Evolutionary conservation across 2,888 invertebrate species (phyloP).

Genomic region (Ochropacha duplaris): DNA sequence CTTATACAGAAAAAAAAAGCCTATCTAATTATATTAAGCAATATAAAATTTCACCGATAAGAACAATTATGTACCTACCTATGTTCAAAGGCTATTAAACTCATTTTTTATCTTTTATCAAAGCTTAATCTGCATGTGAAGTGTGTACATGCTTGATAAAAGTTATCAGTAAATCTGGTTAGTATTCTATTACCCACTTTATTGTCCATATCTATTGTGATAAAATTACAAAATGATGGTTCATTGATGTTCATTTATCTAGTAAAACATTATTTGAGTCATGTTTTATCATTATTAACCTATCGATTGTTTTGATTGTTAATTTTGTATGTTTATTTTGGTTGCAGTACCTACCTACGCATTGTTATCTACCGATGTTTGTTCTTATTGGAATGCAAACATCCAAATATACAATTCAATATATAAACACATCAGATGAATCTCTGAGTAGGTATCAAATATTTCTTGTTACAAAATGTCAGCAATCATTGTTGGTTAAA

Average conservation of each 20-base stretch:
- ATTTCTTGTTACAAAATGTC: slow-evolving; percentile 47
- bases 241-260: slow-evolving; percentile 61
- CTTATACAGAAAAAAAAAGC: too few species aligned
- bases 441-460: slow-evolving; percentile 32
- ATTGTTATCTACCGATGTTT: slow-evolving; percentile 59
- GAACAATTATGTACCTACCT: slow-evolving; percentile 29
- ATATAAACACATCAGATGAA: slow-evolving; percentile 46
- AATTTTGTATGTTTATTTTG: slow-evolving; percentile 61
- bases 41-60: slow-evolving; percentile 27
- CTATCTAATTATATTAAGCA: too few species aligned
- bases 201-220: slow-evolving; percentile 52
- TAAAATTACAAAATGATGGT: slow-evolving; percentile 46
- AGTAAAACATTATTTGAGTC: slow-evolving; percentile 44
- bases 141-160: slow-evolving; percentile 63
- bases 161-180: slow-evolving; percentile 68
- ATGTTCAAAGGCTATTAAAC: slow-evolving; percentile 69
- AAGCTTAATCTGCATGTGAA: slow-evolving; percentile 57
- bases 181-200: slow-evolving; percentile 43
- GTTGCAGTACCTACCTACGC: too few species aligned
- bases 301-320: slow-evolving; percentile 59
- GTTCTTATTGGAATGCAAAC: slow-evolving; percentile 60
- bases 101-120: slow-evolving; percentile 69
- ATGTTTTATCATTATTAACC: slow-evolving; percentile 36
- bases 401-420: slow-evolving; percentile 47
- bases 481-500: slow-evolving; percentile 28